These are phyloP conservation scores for Brachionus calyciflorus DNA, from an alignment of 1,140 invertebrate species.

Conservation along the genomic window DNA sequence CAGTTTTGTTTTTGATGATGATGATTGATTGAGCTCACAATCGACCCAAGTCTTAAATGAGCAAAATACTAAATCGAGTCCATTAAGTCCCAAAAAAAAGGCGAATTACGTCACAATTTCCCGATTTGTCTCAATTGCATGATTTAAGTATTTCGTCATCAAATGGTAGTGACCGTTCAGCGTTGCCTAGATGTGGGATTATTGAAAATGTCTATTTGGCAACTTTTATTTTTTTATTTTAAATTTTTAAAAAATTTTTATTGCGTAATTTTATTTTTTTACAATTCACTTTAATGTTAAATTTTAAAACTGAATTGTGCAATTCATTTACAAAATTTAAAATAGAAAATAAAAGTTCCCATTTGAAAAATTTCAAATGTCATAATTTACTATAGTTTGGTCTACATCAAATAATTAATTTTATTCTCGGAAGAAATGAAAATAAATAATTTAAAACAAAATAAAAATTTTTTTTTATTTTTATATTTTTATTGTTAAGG, in stretches of 20 bases:
- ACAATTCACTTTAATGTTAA: too few relatives aligned
- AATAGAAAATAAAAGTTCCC: too few relatives aligned
- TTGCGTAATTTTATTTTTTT: too few relatives aligned
- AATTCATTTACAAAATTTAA: too few relatives aligned
- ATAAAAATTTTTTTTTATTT: neutral
- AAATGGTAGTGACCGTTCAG: neutral
- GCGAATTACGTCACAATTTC: neutral
- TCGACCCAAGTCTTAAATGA: slow-evolving; percentile 10
- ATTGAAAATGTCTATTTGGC: slow-evolving; percentile 71
- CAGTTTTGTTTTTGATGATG: too few relatives aligned
- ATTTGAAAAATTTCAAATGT: slow-evolving; percentile 89
- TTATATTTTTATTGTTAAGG: slow-evolving; percentile 52
- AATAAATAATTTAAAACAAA: slow-evolving; percentile 64
- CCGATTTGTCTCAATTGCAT: neutral
- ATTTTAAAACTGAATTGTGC: too few relatives aligned
- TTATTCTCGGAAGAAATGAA: slow-evolving; percentile 86
- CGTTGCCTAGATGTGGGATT: slow-evolving; percentile 64
- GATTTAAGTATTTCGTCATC: neutral
- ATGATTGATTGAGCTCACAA: neutral
- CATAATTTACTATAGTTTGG: slow-evolving; percentile 74
- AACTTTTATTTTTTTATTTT: too few relatives aligned
- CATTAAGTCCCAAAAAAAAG: neutral
- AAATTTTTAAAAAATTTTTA: too few relatives aligned
- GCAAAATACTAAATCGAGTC: neutral
- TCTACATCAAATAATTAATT: slow-evolving; percentile 77